A percentile compares a stretch with the other conserved stretches of the same genome.
Evolutionary conservation across 2,888 invertebrate genomes (phyloP).

Genomic region (Clostera curtula): DNA sequence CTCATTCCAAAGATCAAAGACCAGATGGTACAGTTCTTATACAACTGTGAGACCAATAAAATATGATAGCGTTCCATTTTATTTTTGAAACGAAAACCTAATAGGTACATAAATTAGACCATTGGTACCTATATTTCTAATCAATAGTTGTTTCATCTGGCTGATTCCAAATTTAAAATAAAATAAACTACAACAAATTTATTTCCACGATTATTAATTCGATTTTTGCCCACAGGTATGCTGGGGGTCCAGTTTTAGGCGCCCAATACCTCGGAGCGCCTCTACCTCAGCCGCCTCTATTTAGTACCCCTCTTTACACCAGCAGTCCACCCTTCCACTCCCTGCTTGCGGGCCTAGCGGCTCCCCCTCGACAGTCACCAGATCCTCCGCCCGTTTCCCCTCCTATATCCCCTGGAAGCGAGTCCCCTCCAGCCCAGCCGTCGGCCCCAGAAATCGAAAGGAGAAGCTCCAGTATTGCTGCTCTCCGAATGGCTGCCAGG

Average conservation of each 20-base stretch:
- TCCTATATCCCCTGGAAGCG: slow-evolving; percentile 66
- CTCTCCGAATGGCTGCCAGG: slow-evolving; percentile 88
- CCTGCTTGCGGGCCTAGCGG: slow-evolving; percentile 56
- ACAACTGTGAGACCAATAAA: too few species aligned
- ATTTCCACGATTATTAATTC: too few species aligned
- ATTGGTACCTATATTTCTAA: too few species aligned
- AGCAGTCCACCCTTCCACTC: slow-evolving; percentile 59
- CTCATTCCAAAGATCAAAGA: too few species aligned
- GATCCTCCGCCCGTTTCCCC: slow-evolving; percentile 71
- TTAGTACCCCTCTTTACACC: slow-evolving; percentile 81
- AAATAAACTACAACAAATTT: too few species aligned
- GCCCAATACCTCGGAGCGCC: slow-evolving; percentile 71
- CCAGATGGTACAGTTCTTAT: too few species aligned
- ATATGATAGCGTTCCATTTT: too few species aligned
- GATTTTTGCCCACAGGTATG: slow-evolving; percentile 41
- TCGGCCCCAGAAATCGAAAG: slow-evolving; percentile 84
- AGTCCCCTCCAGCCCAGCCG: slow-evolving; percentile 64
- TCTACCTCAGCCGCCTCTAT: slow-evolving; percentile 63
- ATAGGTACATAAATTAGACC: too few species aligned
- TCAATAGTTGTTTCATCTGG: too few species aligned
- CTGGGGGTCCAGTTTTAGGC: slow-evolving; percentile 51
- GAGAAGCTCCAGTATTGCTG: slow-evolving; percentile 90
- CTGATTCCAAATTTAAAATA: too few species aligned
- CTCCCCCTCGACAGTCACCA: slow-evolving; percentile 65
- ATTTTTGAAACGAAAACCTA: too few species aligned